These are phyloP conservation scores for Chaetura pelagica DNA, from an alignment of 2,113 vertebrate genomes.

Conservation along the genomic window DNA sequence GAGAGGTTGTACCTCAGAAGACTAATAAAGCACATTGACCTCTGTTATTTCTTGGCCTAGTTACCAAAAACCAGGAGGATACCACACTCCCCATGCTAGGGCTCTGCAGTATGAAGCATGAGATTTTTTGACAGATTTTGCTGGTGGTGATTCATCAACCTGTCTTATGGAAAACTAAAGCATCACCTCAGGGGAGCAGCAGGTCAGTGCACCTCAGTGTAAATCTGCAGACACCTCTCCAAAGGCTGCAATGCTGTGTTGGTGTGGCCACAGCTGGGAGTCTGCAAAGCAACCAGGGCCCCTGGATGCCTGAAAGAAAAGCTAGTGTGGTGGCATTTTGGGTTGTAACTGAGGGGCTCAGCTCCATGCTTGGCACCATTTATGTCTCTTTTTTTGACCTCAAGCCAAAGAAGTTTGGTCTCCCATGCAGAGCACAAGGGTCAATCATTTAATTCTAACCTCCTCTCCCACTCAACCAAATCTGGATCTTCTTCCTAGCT, in stretches of 20 bases:
- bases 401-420: neutral
- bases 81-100: rapidly evolving
- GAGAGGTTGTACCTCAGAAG: neutral
- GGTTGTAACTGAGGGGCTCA: neutral
- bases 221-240: neutral
- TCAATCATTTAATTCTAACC: neutral
- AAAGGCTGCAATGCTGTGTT: neutral
- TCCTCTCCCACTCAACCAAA: neutral
- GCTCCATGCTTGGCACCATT: neutral
- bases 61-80: neutral
- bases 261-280: neutral
- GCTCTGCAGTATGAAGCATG: neutral
- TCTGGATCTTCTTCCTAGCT: neutral
- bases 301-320: neutral
- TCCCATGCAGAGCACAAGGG: neutral
- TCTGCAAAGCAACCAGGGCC: neutral
- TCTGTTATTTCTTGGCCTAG: neutral
- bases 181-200: neutral
- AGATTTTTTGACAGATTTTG: neutral
- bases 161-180: neutral
- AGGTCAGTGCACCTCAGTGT: rapidly evolving
- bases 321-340: neutral
- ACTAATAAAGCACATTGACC: neutral
- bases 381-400: neutral
- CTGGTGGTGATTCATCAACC: neutral